Evolutionary conservation across 2,888 invertebrate species (phyloP).

Genomic region (Phasia obesa): DNA sequence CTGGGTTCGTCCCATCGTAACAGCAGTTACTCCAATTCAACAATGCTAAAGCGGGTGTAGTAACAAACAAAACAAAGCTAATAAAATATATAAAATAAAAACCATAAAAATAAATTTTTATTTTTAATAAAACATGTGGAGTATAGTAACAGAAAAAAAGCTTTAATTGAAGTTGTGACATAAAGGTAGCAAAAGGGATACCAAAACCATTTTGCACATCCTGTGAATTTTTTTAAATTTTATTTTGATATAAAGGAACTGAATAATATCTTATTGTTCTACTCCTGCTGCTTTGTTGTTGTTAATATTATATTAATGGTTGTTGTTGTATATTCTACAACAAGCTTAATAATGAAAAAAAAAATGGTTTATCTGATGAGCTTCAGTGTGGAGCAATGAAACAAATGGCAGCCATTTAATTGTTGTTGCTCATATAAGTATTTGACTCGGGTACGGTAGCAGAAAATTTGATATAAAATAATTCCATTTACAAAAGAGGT

Average conservation of each 20-base stretch:
- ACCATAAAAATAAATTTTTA: conserved; percentile 34
- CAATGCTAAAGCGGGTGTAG: conserved; percentile 33
- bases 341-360: conserved; percentile 41
- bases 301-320: conserved; percentile 30
- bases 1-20: background rate
- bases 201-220: conserved; percentile 56
- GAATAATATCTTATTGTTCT: conserved; percentile 53
- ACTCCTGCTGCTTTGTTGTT: background rate
- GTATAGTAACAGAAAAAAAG: conserved; percentile 27
- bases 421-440: conserved; percentile 75
- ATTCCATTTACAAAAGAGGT: background rate
- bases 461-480: conserved; percentile 4
- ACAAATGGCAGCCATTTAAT: conserved; percentile 76
- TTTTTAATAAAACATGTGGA: conserved; percentile 59
- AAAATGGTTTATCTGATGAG: conserved; percentile 72
- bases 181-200: conserved; percentile 57
- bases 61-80: conserved; percentile 32
- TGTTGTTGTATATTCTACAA: conserved; percentile 31
- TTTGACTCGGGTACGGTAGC: conserved; percentile 57
- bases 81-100: conserved; percentile 35
- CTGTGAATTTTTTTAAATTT: conserved; percentile 30
- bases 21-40: background rate
- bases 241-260: conserved; percentile 28
- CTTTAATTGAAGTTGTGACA: conserved; percentile 32
- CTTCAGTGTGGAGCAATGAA: conserved; percentile 73